Evolutionary conservation across 2,888 invertebrate genomes (phyloP).

Genomic region (Rapana venosa): DNA sequence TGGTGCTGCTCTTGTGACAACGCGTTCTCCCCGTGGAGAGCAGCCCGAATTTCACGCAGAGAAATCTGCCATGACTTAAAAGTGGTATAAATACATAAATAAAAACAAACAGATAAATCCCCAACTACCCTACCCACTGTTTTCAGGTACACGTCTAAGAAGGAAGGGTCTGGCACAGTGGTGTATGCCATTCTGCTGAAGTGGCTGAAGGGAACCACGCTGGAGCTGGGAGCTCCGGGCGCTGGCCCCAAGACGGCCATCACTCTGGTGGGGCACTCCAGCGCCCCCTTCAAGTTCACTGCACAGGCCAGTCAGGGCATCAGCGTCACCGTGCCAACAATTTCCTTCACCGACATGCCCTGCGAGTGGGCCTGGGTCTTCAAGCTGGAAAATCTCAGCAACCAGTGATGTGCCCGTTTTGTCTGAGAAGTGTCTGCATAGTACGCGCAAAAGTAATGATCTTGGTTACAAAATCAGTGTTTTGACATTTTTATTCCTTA

Average conservation of each 20-base stretch:
- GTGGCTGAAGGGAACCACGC: constrained; percentile 84
- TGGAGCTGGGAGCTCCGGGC: constrained; percentile 80
- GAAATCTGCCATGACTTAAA: no score
- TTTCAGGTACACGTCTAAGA: constrained; percentile 57
- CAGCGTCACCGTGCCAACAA: constrained; percentile 60
- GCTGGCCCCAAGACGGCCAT: constrained; percentile 74
- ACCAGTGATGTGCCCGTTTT: constrained; percentile 26
- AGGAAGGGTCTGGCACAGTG: constrained; percentile 40
- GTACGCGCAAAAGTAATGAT: no score
- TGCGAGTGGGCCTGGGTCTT: constrained; percentile 68
- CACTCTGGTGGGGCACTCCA: constrained; percentile 80
- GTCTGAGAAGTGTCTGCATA: background rate
- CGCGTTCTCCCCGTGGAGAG: no score
- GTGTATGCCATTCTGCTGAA: constrained; percentile 85
- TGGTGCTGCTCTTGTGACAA: no score
- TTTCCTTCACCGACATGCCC: constrained; percentile 59
- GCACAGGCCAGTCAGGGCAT: constrained; percentile 55
- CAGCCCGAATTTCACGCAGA: no score
- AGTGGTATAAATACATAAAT: no score
- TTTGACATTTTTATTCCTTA: no score
- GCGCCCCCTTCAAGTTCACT: constrained; percentile 44
- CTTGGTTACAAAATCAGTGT: no score
- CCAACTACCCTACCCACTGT: background rate
- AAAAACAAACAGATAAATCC: no score
- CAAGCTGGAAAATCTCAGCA: constrained; percentile 56